Base-by-base conservation (phyloP, 2,888 invertebrate genomes). In the Thereva unica region DNA sequence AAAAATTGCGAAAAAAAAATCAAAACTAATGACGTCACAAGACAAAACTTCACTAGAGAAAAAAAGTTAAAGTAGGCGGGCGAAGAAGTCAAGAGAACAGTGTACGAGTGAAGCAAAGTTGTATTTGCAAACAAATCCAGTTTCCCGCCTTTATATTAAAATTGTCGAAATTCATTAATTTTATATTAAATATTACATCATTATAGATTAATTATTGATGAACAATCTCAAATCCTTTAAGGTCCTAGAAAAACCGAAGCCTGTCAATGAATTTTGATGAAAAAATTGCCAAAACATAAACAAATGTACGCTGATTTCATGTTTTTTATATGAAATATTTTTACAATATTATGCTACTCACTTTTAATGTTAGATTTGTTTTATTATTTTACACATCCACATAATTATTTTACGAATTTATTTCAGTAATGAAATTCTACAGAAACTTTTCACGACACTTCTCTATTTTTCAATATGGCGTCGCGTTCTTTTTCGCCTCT, bases 41-140 rank as follows among this genome's bases (percentile, higher is more conserved):
- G 23, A 23, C 23, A 23, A 23, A 23, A 23, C 23, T 23, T 23
- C 42, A 53, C 50, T 40, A 50, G 37, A 44, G 42, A 9, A 64
- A 64, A 41, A 52, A 53, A 64, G 50, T 42, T 64, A 52, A 63
- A 52, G 52, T 44, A 64, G 44, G 52, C 52, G 44, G 52, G 52
- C 42, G 52, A 53, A 64, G 35, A 42, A 50, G 34, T 42, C 41
- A 64, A 59, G 52, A 64, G 42, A 64, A 64, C 52, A 64, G 52
- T 64, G 63, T 64, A 52, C 53, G 50, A 50, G 53, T 52, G 42
- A 64, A 41, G 50, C 52, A 64, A 34, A 63, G 66, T 61, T 69
- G 64, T 69, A 69, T 69, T 69, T 69, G 69, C 69, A 69, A 69
- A 69, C 69, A 69, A 69, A 69, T 69, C 64, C 59, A 53, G 54